Base-by-base conservation (phyloP, 2,113 vertebrate species). In the Pseudonaja textilis region DNA sequence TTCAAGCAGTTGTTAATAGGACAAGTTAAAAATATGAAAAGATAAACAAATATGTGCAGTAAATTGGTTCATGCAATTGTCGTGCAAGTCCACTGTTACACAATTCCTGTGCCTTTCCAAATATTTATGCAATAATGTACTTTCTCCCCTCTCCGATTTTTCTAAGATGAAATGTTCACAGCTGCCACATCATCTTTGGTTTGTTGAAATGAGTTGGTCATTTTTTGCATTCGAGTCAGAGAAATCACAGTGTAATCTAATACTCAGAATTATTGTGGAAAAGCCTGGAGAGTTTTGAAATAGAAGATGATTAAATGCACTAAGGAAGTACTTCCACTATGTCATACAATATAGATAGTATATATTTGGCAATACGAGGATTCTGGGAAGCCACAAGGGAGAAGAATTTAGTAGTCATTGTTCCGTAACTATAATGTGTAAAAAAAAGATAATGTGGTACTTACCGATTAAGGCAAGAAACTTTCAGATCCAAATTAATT, bases 91-190 rank as follows among this genome's bases (percentile, higher is more conserved):
- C 1, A 1, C 59, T 95, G 74, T 96, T 97, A 88, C 93, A 93
- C 90, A 96, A 96, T 93, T 61, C 42, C 94, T 86, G 56, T 1
- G n/a, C 56, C 25, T 94, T 96, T 96, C 94, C 95, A 55, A 90
- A 90, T 50, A 95, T 89, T 93, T 96, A 96, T 54, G 93, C 94
- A 95, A 95, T 93, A 7, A 88, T 14, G 16, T 29, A 0, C 3
- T 3, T 3, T 20, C 55, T 50, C 89, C 90, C 16, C 85, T 42
- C 14, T 56, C 34, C 23, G 81, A 29, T 50, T 93, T 59, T 90
- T 92, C 64, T 88, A 4, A 50, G 92, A 10, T n/a, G 47, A 7
- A 54, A 86, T 57, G 54, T 90, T 59, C 74, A 42, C 9, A 23
- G 34, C 18, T 89, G 74, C 14, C 20, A 20, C 39, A 1, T 7